Evolutionary conservation across 2,888 invertebrate genomes (phyloP), one percentile per base, ranked within the genome.

Genomic region (Myopa testacea): DNA sequence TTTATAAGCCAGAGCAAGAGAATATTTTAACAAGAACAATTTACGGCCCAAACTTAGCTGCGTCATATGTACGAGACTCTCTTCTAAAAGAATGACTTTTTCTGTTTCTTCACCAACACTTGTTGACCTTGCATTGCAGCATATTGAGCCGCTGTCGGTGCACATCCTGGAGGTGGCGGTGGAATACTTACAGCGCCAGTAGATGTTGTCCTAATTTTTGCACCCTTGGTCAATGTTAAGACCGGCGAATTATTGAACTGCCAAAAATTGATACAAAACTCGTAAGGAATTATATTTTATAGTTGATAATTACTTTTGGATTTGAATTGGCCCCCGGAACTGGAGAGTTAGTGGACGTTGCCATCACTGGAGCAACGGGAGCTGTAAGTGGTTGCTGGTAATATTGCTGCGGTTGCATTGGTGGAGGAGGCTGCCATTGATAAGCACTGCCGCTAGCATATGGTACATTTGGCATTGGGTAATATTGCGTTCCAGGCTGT

Each of bases 121-220:
- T 86, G 85, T 78, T 88, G 86, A 2, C 89, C 89, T 73, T 88
- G 86, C 84, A 89, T 85, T 0, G 88, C 88, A 1, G 89, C 89
- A 69, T 87, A 78, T 79, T 89, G 89, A 8, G 86, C 89, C 0
- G 89, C 84, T 2, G 87, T 89, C 4, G 89, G 88, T 58, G 86
- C 80, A 80, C 84, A 88, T 0, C 89, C 89, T 0, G 89, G 89
- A 4, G 89, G 89, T 8, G 89, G 89, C 50, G 89, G 89, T 7
- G 89, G 89, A 65, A 89, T 84, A 12, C 82, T 83, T 58, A 89
- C 83, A 6, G 86, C 83, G 5, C 88, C 89, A 6, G 83, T 73
- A 0, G 81, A 45, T 65, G 83, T 84, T 3, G 84, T 85, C 4
- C 84, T 82, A 75, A 86, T n/a, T 45, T 84, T 81, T 4, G 86